phyloP scores from a whole-genome alignment of 2,797 vertebrate species.

The Labroides dimidiatus region DNA sequence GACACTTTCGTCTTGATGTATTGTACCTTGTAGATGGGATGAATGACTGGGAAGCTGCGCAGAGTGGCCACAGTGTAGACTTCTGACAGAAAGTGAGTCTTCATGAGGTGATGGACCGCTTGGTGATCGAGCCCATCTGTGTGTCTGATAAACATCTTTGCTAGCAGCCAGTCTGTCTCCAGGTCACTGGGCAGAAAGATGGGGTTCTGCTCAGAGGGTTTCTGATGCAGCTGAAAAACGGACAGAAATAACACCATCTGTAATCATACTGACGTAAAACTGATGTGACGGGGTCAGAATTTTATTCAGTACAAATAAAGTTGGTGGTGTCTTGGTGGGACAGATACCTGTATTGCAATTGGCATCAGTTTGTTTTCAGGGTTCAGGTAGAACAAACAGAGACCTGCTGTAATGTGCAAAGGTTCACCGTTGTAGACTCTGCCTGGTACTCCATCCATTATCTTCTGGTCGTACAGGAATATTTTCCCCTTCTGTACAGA shows the following conservation, averaged over 20 bases:
- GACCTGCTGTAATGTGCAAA: constrained; percentile 39
- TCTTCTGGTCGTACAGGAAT: constrained; percentile 66
- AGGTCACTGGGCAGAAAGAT: constrained; percentile 84
- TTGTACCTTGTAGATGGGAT: constrained; percentile 84
- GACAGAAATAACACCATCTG: neutral
- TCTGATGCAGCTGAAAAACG: constrained; percentile 76
- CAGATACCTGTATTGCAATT: constrained; percentile 63
- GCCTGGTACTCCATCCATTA: constrained; percentile 50
- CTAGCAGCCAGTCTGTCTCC: constrained; percentile 83
- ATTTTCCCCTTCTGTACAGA: constrained; percentile 60
- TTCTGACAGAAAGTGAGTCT: constrained; percentile 79
- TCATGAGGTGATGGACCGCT: constrained; percentile 75
- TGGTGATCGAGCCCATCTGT: constrained; percentile 72
- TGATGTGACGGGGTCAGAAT: neutral
- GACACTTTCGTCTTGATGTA: neutral
- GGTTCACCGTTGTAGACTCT: constrained; percentile 27
- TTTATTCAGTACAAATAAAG: neutral
- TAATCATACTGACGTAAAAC: neutral
- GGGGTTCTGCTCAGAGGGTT: constrained; percentile 77
- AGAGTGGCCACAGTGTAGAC: constrained; percentile 74
- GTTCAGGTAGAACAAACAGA: constrained; percentile 68
- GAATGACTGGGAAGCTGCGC: constrained; percentile 79
- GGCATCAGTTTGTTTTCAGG: constrained; percentile 65
- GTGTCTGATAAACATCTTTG: constrained; percentile 83
- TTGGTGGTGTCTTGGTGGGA: neutral